Evolutionary conservation across 2,797 vertebrate genomes (phyloP).

Genomic region (Cyprinodon diabolis): DNA sequence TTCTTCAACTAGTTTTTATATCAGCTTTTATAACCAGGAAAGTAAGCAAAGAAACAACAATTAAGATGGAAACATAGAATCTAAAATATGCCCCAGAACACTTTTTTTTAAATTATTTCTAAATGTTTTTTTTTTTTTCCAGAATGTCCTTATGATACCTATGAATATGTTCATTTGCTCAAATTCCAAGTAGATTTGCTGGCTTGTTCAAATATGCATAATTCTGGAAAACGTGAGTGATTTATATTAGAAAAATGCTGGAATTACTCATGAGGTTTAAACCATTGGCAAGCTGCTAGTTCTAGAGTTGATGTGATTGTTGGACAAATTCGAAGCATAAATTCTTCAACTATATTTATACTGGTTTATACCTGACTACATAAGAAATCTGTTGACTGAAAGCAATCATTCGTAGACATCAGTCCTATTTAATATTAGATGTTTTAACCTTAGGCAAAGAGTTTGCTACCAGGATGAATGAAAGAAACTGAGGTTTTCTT

Average conservation of each 20-base stretch:
- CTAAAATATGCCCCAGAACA: neutral
- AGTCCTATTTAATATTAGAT: neutral
- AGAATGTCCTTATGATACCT: neutral
- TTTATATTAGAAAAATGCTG: neutral
- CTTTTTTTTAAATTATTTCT: no score
- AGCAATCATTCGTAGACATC: neutral
- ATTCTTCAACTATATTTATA: neutral
- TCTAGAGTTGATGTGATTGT: neutral
- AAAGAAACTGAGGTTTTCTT: neutral
- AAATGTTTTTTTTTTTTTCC: neutral
- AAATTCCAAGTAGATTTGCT: neutral
- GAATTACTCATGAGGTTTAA: neutral
- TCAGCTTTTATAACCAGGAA: neutral
- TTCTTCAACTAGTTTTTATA: neutral
- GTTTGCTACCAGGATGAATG: neutral
- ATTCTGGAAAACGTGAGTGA: neutral
- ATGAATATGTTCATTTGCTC: neutral
- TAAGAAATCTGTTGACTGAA: neutral
- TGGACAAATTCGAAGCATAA: neutral
- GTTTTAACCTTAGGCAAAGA: neutral
- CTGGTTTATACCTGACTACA: no score
- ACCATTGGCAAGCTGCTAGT: neutral
- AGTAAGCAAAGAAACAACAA: neutral
- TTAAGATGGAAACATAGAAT: neutral
- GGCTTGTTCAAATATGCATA: neutral